Evolutionary conservation across 2,797 vertebrate species (phyloP).

Genomic region (Dermochelys coriacea): DNA sequence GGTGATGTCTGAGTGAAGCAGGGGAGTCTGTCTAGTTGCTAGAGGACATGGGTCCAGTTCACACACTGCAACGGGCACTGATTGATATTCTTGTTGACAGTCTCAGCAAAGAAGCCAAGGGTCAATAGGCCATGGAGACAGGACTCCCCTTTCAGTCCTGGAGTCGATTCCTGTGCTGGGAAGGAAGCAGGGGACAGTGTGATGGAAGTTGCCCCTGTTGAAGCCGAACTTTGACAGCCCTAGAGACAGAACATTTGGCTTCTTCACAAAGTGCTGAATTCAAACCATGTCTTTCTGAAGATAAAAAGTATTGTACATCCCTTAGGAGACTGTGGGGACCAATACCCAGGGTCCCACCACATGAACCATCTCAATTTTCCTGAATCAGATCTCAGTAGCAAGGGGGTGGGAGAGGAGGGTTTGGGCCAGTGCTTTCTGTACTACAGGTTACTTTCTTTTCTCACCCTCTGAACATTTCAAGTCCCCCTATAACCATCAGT

Average conservation of each 20-base stretch:
- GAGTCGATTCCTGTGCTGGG: rapidly evolving
- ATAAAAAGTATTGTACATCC: not conserved
- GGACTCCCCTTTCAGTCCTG: rapidly evolving
- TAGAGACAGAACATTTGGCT: too few relatives aligned
- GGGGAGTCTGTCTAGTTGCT: not conserved
- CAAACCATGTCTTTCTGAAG: not conserved
- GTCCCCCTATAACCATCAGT: not conserved
- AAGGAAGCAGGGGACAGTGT: rapidly evolving
- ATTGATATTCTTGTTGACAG: not conserved
- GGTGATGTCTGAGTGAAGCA: not conserved
- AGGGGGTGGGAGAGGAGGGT: not conserved
- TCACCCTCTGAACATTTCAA: not conserved
- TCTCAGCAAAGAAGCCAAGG: not conserved
- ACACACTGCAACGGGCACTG: not conserved
- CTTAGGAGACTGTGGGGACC: not conserved
- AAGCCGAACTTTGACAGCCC: not conserved
- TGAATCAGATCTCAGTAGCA: not conserved
- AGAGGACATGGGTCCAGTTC: not conserved
- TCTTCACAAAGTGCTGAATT: not conserved
- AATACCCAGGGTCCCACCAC: not conserved
- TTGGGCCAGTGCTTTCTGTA: not conserved
- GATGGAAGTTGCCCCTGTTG: rapidly evolving
- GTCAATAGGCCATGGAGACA: not conserved
- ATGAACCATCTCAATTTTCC: rapidly evolving
- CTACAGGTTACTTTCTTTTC: not conserved